Conservation (phyloP, 2,113 vertebrate species). For the Podarcis muralis region DNA sequence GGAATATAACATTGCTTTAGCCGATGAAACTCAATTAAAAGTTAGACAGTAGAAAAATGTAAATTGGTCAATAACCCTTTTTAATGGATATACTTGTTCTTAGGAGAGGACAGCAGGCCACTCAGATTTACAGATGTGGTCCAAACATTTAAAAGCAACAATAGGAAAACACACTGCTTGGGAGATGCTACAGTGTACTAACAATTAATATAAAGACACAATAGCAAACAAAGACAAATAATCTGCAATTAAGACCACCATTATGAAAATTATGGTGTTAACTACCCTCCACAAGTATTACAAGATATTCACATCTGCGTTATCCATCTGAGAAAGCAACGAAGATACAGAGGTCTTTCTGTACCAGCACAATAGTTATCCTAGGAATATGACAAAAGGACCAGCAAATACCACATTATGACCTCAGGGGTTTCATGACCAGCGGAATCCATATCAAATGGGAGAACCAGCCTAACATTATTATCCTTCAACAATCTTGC, state of each 20-base stretch:
- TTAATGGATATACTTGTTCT: neutral
- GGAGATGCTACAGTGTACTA: neutral
- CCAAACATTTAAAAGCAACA: neutral
- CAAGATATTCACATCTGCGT: neutral
- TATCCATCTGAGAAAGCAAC: neutral
- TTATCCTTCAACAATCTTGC: neutral
- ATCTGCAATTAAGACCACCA: neutral
- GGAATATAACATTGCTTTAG: neutral
- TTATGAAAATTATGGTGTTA: neutral
- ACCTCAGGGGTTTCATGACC: neutral
- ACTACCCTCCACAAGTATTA: neutral
- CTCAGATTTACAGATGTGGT: neutral
- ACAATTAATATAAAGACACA: neutral
- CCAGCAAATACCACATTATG: conserved; percentile 7
- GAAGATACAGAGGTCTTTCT: neutral
- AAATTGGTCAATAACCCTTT: neutral
- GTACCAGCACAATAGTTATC: neutral
- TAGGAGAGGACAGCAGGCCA: neutral
- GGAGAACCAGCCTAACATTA: neutral
- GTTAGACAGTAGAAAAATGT: neutral
- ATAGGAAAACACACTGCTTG: neutral
- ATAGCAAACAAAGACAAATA: neutral
- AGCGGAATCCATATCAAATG: neutral
- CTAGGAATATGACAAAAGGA: neutral
- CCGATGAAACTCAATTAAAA: neutral